These are phyloP conservation scores for Hirtodrosophila confusa DNA, from an alignment of 2,888 invertebrate species.

Conservation along the genomic window DNA sequence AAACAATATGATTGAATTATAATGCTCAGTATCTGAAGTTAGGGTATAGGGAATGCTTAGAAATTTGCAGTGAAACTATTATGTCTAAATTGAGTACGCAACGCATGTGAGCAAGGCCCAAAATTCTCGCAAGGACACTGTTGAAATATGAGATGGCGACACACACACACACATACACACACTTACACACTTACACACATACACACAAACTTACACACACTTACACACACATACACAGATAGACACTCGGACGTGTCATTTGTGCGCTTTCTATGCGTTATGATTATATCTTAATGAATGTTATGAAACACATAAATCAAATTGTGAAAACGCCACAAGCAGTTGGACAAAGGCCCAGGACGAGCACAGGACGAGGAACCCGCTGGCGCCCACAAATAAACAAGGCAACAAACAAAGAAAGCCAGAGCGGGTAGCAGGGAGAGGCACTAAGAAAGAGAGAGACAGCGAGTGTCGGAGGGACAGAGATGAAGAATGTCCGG, in stretches of 20 bases:
- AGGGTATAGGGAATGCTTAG: not conserved
- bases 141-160: conserved; percentile 39
- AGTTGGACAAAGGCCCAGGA: conserved; percentile 56
- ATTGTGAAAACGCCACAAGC: conserved; percentile 72
- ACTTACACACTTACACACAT: too few species aligned
- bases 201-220: conserved; percentile 9
- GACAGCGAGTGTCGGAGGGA: not conserved
- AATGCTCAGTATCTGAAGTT: too few species aligned
- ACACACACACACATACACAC: conserved; percentile 8
- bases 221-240: not conserved
- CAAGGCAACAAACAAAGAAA: conserved; percentile 21
- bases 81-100: conserved; percentile 36
- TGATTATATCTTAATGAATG: conserved; percentile 81
- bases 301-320: conserved; percentile 79
- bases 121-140: conserved; percentile 43
- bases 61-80: conserved; percentile 27
- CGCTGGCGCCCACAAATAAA: conserved; percentile 46
- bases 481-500: conserved; percentile 20
- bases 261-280: conserved; percentile 67
- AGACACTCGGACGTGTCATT: conserved; percentile 44
- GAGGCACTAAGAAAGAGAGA: not conserved
- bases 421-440: not conserved
- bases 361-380: conserved; percentile 13
- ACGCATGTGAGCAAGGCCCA: conserved; percentile 15
- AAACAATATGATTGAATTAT: too few species aligned